Base-by-base conservation (phyloP, 2,113 vertebrate species). In the Colossoma macropomum region DNA sequence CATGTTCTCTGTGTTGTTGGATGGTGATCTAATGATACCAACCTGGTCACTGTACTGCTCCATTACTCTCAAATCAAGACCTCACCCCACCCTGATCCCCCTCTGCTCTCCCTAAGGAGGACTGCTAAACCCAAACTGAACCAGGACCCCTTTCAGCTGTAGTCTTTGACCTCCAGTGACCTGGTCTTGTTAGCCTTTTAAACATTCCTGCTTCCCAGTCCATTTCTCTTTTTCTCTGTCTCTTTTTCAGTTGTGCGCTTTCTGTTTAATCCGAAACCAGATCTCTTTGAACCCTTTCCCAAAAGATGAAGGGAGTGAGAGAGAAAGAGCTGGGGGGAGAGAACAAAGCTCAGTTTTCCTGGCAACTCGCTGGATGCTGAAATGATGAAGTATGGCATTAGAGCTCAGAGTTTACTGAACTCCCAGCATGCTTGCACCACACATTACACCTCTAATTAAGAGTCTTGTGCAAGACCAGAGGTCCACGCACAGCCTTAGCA, bases 231-330 rank as follows among this genome's bases (percentile, higher is more conserved):
- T 62, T 56, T 59, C 50, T 41, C 13, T 7, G 17, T 50, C 7
- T 45, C 27, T 48, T 10, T 27, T 5, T 45, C 5, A 34, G 13
- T 19, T 13, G 17, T 10, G 15, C n/a, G 70, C 38, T 10, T 19
- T 75, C 16, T 66, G 3, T 21, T 32, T 50, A 63, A 63, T 80
- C 38, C 34, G 45, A 72, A 48, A 59, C 17, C 32, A 28, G 56
- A 56, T 65, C 45, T 62, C 30, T 17, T 54, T 59, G 38, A 59
- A 59, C n/a, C 38, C 52, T 48, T 78, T 23, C 75, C 65, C 28
- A 21, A 34, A 5, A n/a, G 41, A 34, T 59, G 13, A 63, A 63
- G 60, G 60, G 23, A 45, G 34, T 83, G 62, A 80, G 82, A 27
- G 30, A 32, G 30, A 62, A 27, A 27, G 59, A 62, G 15, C 1